A percentile compares a stretch with the other conserved stretches of the same genome.
Evolutionary conservation across 2,113 vertebrate species (phyloP).

Genomic region (Cryptotis parvus): DNA sequence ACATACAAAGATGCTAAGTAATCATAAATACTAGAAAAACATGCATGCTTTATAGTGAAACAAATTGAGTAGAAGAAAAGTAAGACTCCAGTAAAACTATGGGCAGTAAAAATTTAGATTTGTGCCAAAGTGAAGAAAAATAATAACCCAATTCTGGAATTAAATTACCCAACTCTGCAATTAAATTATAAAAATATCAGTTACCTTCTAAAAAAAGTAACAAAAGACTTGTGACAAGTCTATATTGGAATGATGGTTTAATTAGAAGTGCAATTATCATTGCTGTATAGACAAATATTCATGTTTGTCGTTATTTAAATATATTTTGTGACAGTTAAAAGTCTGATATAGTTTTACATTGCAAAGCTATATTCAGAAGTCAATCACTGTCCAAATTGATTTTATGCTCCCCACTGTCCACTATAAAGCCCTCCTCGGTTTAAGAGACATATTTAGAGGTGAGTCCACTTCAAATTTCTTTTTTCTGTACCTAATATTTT

Average conservation of each 20-base stretch:
- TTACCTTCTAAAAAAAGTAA: slow-evolving; percentile 38
- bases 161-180: background rate
- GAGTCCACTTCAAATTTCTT: background rate
- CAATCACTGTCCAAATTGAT: background rate
- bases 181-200: background rate
- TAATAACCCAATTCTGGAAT: background rate
- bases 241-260: background rate
- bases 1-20: background rate
- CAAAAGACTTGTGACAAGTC: background rate
- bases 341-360: background rate
- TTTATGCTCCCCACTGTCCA: background rate
- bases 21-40: background rate
- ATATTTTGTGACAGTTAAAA: background rate
- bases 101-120: background rate
- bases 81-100: no score
- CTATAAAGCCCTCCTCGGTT: background rate
- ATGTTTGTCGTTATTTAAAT: background rate
- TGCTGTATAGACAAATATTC: background rate
- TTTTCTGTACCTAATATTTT: background rate
- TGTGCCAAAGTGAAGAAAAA: background rate
- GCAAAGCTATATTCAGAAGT: background rate
- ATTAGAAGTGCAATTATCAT: background rate
- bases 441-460: background rate
- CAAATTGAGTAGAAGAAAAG: background rate
- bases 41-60: background rate